These are phyloP conservation scores for Eretmocerus hayati DNA, from an alignment of 2,888 invertebrate species.

Conservation along the genomic window DNA sequence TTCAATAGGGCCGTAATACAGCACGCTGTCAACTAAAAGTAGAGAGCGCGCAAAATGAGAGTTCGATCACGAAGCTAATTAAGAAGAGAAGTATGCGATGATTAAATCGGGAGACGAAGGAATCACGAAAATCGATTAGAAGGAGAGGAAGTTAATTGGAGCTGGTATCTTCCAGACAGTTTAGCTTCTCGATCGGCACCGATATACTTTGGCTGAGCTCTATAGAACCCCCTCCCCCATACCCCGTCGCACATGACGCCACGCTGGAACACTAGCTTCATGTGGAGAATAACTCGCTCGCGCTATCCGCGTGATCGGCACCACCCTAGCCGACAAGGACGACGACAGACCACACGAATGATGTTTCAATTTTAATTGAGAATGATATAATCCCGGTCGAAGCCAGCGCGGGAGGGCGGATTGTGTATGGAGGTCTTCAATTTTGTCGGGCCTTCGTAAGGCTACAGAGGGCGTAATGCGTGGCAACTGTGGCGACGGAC, in stretches of 20 bases:
- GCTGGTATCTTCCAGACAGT: background rate
- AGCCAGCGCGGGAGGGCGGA: conserved; percentile 10
- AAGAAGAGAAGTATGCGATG: background rate
- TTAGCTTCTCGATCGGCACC: background rate
- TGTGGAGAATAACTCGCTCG: background rate
- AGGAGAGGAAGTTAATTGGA: conserved; percentile 13
- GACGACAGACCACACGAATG: conserved; percentile 32
- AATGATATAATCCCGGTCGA: conserved; percentile 32
- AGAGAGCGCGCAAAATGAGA: too few species aligned
- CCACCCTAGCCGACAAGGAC: background rate
- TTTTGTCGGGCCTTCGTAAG: conserved; percentile 40
- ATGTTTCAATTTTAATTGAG: conserved; percentile 44
- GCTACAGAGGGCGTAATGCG: conserved; percentile 17
- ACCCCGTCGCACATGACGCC: too few species aligned
- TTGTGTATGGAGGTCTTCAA: conserved; percentile 33
- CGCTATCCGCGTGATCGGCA: background rate
- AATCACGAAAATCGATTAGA: conserved; percentile 15
- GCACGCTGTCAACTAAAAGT: too few species aligned
- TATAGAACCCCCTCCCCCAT: too few species aligned
- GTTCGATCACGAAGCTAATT: background rate
- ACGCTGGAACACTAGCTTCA: too few species aligned
- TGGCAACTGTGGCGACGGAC: conserved; percentile 9
- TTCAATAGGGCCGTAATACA: too few species aligned
- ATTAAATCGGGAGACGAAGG: background rate
- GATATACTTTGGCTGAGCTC: too few species aligned